Evolutionary conservation across 2,888 invertebrate genomes (phyloP), one percentile per base, ranked within the genome.

Genomic region (Sphaerophoria rueppellii): DNA sequence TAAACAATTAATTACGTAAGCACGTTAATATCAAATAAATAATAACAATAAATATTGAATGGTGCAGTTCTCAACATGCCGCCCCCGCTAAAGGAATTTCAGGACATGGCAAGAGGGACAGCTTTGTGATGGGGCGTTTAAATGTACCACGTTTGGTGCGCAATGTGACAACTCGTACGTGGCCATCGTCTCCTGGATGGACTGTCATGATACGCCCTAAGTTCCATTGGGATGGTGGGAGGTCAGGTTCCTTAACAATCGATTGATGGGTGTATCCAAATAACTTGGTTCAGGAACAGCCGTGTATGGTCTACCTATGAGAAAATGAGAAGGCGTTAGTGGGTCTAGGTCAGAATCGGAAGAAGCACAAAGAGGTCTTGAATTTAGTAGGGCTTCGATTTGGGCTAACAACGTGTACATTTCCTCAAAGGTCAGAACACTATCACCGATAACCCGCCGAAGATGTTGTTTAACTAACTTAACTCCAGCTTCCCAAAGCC

Each of bases 371-470:
- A 85, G 46, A 2, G 74, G 83, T 11, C 74, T 50, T 4, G 54
- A 70, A 52, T 79, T 79, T 7, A 77, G 54, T 14, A 81, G 60
- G 16, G 80, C 76, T 77, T 87, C 79, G 12, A 87, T 63, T 61
- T 87, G 86, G 4, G 86, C 74, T 12, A 85, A 61, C 4, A 87
- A 9, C 0, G 61, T 74, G 55, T 37, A 78, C 70, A 75, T 63
- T 81, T 81, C 78, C 52, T 81, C 77, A 34, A 77, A 81, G 6
- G 74, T 60, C 7, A 80, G 55, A 4, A 74, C 9, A 16, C 34
- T 63, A 9, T 61, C 65, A 50, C 61, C 71, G 37, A 85, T 9
- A 7, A 82, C 61, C 0, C 65, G 80, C 0, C 72, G 67, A 32
- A 87, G 48, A 69, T 85, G 79, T 73, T 7, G 80, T 6, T 63